Evolutionary conservation across 2,888 invertebrate genomes (phyloP), one percentile per base, ranked within the genome.

Genomic region (Myathropa florea): DNA sequence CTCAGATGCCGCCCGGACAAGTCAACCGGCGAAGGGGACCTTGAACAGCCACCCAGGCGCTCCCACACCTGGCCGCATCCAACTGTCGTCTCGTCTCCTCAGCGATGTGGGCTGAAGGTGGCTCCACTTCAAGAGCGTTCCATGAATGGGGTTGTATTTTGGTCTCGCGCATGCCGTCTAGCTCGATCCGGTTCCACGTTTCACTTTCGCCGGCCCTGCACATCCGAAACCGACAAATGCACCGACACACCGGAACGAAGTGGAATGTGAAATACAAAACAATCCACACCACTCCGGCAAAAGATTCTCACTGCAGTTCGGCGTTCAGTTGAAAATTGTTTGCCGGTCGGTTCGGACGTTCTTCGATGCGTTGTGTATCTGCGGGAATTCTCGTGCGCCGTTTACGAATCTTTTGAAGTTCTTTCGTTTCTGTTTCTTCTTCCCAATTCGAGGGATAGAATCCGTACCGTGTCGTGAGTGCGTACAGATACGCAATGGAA

Each of bases 131-230:
- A 73, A 18, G 21, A 63, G 28, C 75, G 64, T 86, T 86, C 75
- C 86, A 86, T 83, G 86, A 86, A 86, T 86, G 86, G 83, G 77
- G 78, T 86, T 86, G 83, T 86, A 82, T 83, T 79, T 61, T 77
- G 60, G 21, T 72, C 36, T 14, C 28, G 86, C 83, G 86, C 86
- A 86, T 86, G 86, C 33, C 39, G 18, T 26, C 61, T 30, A 21
- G 55, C 12, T 18, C 53, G 63, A 18, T 55, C 30, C 23, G 30
- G 14, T 80, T 70, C 73, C 57, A 36, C 2, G 9, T 3, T 83
- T 53, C 70, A 46, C 65, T 39, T 14, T 53, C 14, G 23, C 53
- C 30, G 23, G 46, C 18, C 46, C 46, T 7, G 46, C 67, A 18
- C 28, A 9, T 0, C 26, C 26, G 26, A n/a, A 9, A 0, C 26